Evolutionary conservation across 2,797 vertebrate species (phyloP), one percentile per base, ranked within the genome.

Genomic region (Bovichtus variegatus): DNA sequence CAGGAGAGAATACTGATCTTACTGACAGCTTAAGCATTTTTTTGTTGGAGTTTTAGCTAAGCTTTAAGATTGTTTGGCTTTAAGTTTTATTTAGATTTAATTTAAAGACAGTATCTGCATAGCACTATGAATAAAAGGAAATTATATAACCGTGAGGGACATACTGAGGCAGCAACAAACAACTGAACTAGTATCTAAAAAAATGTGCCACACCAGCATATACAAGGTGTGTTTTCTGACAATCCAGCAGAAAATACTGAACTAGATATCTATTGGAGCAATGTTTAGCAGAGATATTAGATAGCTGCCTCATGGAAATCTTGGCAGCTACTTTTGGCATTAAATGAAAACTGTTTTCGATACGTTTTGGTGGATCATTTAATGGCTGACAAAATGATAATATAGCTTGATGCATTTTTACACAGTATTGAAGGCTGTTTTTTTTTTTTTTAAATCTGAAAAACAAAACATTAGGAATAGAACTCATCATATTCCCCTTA

Each of bases 1-100:
- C 46, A 76, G 13, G 64, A 60, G 57, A 67, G 68, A 78, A 70
- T 34, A 75, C 67, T 7, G 0, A 70, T 31, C 38, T 15, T 36
- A 34, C 1, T 74, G 51, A 55, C 51, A 50, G n/a, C n/a, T 60
- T 57, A 70, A 70, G 50, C 41, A 47, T 63, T 43, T 57, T 34
- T 34, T 36, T 6, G 12, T 31, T 49, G 6, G 2, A 16, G 13
- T 64, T 59, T 34, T 49, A 55, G 19, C 9, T 16, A 19, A 53
- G 16, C 10, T n/a, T 59, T 16, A 49, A 23, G 5, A 11, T 31
- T 15, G 53, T 58, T 59, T 2, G 25, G 29, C 9, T 66, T 71
- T 21, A 44, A 74, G 40, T 11, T 11, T 27, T 43, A 23, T 55
- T 50, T 23, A 41, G n/a, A 62, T 50, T 59, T 25, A 2, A 79